Conservation (phyloP, 2,113 vertebrate species). For the Alexandromys fortis region DNA sequence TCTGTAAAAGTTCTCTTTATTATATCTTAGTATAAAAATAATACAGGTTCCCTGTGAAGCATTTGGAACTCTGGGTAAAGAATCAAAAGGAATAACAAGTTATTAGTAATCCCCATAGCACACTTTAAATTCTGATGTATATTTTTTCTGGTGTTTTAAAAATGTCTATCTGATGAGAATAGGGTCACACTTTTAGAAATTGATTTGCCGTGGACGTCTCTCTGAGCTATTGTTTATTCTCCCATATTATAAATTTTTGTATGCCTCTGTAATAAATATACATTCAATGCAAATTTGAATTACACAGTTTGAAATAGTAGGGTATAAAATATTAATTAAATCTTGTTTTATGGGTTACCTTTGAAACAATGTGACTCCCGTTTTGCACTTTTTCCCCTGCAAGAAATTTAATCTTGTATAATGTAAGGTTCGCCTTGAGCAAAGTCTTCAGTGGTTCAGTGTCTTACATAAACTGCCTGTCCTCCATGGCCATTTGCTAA, state of each 20-base stretch:
- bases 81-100: slow-evolving; percentile 25
- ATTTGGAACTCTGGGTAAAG: slow-evolving; percentile 21
- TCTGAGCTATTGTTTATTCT: slow-evolving; percentile 50
- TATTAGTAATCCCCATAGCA: background rate
- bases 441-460: background rate
- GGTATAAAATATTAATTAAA: slow-evolving; percentile 76
- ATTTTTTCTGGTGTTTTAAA: slow-evolving; percentile 49
- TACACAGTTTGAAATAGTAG: slow-evolving; percentile 58
- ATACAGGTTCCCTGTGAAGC: background rate
- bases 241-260: slow-evolving; percentile 46
- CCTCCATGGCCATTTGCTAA: background rate
- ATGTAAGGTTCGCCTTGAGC: background rate
- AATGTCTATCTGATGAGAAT: slow-evolving; percentile 54
- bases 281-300: slow-evolving; percentile 70
- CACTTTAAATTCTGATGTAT: slow-evolving; percentile 32
- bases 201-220: slow-evolving; percentile 14
- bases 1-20: slow-evolving; percentile 31
- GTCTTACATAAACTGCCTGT: background rate
- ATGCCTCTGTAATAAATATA: slow-evolving; percentile 52
- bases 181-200: slow-evolving; percentile 34
- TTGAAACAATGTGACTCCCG: slow-evolving; percentile 45
- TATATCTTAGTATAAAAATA: slow-evolving; percentile 50
- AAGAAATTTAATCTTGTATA: slow-evolving; percentile 50
- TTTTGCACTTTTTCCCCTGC: slow-evolving; percentile 22
- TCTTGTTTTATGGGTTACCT: slow-evolving; percentile 57